Conservation (phyloP, 1,140 invertebrate species). For the Diachasma alloeum region DNA sequence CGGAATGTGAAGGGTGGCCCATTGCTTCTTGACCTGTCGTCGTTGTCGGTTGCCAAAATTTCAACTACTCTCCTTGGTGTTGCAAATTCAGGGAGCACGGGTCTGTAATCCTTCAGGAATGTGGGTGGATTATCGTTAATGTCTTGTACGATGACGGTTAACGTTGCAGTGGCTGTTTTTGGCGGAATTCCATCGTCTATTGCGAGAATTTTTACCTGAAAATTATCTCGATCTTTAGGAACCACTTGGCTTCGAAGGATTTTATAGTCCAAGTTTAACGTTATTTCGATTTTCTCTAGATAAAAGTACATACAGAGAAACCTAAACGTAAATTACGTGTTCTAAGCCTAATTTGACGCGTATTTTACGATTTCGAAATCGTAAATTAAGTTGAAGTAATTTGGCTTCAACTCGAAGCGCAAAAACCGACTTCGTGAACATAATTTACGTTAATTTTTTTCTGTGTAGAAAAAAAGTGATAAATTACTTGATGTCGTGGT, state of each 20-base stretch:
- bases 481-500: slow-evolving; percentile 81
- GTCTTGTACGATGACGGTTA: slow-evolving; percentile 94
- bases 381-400: no score
- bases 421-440: background rate
- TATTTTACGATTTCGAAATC: no score
- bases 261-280: no score
- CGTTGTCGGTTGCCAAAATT: slow-evolving; percentile 94
- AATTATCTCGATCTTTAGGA: slow-evolving; percentile 26
- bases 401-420: no score
- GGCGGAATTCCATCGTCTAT: slow-evolving; percentile 94
- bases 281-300: no score
- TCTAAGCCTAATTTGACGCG: no score
- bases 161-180: slow-evolving; percentile 93
- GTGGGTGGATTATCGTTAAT: slow-evolving; percentile 96
- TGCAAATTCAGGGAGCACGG: slow-evolving; percentile 90
- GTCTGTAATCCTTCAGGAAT: slow-evolving; percentile 91
- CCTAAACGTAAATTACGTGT: no score
- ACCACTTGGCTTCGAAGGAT: background rate
- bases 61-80: slow-evolving; percentile 90
- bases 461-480: slow-evolving; percentile 3
- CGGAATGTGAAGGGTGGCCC: slow-evolving; percentile 94
- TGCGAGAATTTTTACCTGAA: slow-evolving; percentile 87
- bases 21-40: slow-evolving; percentile 92
- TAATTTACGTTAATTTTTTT: background rate
- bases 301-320: no score